phyloP scores from a whole-genome alignment of 2,797 vertebrate species.

The Alauda arvensis region DNA sequence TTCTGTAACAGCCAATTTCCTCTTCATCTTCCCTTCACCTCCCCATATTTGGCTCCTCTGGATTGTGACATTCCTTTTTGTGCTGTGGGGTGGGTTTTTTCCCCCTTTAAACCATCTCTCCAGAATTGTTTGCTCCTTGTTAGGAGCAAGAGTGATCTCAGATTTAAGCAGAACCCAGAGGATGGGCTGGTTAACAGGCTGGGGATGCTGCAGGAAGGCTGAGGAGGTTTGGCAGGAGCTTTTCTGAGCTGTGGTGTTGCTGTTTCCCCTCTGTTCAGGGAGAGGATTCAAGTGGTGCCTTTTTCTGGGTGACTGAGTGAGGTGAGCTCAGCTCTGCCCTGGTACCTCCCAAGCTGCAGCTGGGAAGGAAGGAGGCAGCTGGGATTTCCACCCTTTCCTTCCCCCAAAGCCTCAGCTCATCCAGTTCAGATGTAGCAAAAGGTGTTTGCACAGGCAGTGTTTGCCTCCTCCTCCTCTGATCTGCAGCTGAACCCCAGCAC shows the following conservation, averaged over 20 bases:
- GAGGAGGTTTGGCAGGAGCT: conserved; percentile 29
- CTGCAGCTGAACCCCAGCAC: not conserved
- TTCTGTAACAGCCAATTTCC: conserved; percentile 44
- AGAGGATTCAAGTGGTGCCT: conserved; percentile 35
- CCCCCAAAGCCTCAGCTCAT: not conserved
- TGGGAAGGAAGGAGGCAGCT: conserved; percentile 12
- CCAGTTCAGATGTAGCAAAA: not conserved
- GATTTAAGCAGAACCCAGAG: conserved; percentile 28
- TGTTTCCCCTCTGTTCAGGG: conserved; percentile 18
- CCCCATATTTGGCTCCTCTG: conserved; percentile 19
- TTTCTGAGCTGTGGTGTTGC: conserved; percentile 25
- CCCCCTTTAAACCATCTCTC: not conserved
- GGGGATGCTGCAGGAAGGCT: conserved; percentile 13
- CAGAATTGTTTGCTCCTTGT: not conserved
- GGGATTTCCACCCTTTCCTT: conserved; percentile 1
- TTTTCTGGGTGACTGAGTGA: conserved; percentile 43
- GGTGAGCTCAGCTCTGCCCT: conserved; percentile 8
- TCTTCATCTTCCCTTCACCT: conserved; percentile 42
- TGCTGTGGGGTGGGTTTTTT: too few relatives aligned
- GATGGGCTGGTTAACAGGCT: conserved; percentile 32
- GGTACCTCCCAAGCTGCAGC: conserved; percentile 3
- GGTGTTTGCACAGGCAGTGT: not conserved
- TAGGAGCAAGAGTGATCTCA: conserved; percentile 6
- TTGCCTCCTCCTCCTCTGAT: not conserved
- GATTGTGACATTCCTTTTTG: not conserved